Base-by-base conservation (phyloP, 2,888 invertebrate species). In the Dryomyza anilis region DNA sequence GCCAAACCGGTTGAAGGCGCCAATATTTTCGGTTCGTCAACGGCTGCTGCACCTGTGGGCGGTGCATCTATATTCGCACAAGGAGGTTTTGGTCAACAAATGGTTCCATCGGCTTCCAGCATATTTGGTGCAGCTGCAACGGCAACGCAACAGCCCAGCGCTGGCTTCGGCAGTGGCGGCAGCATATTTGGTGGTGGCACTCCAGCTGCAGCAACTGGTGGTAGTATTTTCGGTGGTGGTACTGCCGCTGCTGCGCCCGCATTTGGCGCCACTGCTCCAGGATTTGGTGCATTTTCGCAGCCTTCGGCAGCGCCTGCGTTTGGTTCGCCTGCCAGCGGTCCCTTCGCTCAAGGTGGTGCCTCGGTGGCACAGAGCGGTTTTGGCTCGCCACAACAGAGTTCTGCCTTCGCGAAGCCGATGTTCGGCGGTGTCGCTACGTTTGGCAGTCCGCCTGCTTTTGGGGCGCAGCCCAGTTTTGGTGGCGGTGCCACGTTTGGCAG, bases 391-490 rank as follows among this genome's bases (percentile, higher is more conserved):
- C 78, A 70, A 46, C 70, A 67, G 46, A 52, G 23, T 43, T 69
- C 75, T n/a, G 70, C 67, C 30, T 72, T 73, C 70, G 30, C 76
- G 61, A 70, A 74, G 65, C 58, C 73, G 61, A 21, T 72, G 63
- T 70, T 76, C 33, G 75, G 75, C 25, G 73, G 63, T 6, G 59
- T 70, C 5, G 69, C 77, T 0, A 56, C 76, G 6, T 80, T 80
- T 60, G 78, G 80, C 1, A 72, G 72, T 29, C 74, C 77, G 16
- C 78, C 76, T 3, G 72, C 81, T 0, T 83, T 83, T 64, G 83
- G 82, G 0, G 74, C 75, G 2, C 78, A 81, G 25, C 78, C 83
- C 2, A 79, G 80, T 7, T 83, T 83, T 70, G 83, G 83, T 1
- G 78, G 80, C 12, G 77, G 74, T 3, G 69, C 83, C 0, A 75